Conservation (phyloP, 2,113 vertebrate genomes). For the Machaerirhynchus nigripectus region DNA sequence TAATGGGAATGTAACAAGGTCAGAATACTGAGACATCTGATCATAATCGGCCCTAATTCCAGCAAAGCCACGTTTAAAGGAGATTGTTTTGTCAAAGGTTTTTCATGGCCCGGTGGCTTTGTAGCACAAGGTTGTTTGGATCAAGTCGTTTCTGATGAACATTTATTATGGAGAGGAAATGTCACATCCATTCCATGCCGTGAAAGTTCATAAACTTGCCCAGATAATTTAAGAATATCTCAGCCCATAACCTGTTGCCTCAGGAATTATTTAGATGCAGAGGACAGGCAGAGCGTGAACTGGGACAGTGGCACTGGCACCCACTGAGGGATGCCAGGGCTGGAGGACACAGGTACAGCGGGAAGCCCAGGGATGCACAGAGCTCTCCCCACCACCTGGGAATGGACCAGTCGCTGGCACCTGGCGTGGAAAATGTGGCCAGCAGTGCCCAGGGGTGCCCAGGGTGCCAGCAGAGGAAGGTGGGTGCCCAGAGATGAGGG, state of each 20-base stretch:
- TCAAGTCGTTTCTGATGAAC: conserved; percentile 31
- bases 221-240: neutral
- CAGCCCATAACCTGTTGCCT: neutral
- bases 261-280: neutral
- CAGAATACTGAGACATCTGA: neutral
- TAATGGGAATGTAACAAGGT: conserved; percentile 1
- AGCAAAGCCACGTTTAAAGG: conserved; percentile 16
- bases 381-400: rapidly evolving
- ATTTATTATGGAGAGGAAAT: conserved; percentile 49
- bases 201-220: neutral
- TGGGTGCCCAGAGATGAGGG: neutral
- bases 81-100: conserved; percentile 56
- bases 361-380: neutral
- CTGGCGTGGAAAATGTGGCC: rapidly evolving
- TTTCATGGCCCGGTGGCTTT: conserved; percentile 31
- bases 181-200: neutral
- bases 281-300: neutral
- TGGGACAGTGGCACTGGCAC: rapidly evolving
- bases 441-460: neutral
- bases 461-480: neutral
- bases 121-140: conserved; percentile 55
- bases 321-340: rapidly evolving
- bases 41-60: conserved; percentile 46
- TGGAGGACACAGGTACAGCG: rapidly evolving
- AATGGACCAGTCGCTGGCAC: rapidly evolving